Evolutionary conservation across 1,140 invertebrate genomes (phyloP).

Genomic region (Euwallacea fornicatus): DNA sequence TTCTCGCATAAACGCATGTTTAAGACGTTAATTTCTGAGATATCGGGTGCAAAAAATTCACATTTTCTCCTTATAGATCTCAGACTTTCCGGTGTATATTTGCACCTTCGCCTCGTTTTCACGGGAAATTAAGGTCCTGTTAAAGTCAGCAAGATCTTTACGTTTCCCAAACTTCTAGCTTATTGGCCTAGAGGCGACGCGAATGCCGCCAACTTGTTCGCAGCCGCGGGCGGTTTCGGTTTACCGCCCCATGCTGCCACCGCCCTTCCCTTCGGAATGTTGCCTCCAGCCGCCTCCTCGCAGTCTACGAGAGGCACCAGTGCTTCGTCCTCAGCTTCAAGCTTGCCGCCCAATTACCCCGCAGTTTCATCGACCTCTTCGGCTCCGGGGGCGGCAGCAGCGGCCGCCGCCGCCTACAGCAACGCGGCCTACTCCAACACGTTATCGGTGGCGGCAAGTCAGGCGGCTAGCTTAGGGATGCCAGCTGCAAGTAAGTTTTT

Average conservation of each 20-base stretch:
- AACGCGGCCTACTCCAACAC: conserved; percentile 70
- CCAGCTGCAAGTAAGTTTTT: conserved; percentile 63
- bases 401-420: conserved; percentile 54
- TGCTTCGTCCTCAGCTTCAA: conserved; percentile 39
- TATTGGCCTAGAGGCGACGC: conserved; percentile 65
- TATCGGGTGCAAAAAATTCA: no score
- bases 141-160: background rate
- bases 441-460: conserved; percentile 76
- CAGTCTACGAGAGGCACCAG: conserved; percentile 24
- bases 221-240: conserved; percentile 59
- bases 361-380: conserved; percentile 53
- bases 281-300: conserved; percentile 43
- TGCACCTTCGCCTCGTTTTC: no score
- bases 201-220: conserved; percentile 56
- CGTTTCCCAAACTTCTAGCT: conserved; percentile 54
- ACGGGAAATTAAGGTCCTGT: no score
- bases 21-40: no score
- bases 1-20: no score
- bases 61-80: no score
- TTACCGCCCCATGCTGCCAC: conserved; percentile 59
- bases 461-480: conserved; percentile 73
- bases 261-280: conserved; percentile 49
- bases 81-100: no score
- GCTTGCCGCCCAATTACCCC: conserved; percentile 55
- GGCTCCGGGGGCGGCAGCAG: conserved; percentile 54